Conservation (phyloP, 2,888 invertebrate genomes). For the Coelopa pilipes region DNA sequence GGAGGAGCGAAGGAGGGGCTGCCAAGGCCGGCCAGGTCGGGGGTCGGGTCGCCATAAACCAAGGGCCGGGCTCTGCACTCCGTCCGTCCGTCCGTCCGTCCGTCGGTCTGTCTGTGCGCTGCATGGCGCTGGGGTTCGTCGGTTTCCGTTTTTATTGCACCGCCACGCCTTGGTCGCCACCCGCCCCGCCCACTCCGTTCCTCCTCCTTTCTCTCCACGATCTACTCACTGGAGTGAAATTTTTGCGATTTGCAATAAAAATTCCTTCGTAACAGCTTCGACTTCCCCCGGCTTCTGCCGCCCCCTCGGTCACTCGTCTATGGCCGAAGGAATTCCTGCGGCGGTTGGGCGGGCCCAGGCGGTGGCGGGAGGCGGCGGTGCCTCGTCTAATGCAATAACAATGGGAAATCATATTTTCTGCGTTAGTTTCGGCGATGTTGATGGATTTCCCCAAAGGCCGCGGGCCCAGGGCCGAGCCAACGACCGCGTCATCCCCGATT, state of each 20-base stretch:
- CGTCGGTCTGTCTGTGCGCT: constrained; percentile 2
- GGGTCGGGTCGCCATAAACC: too few relatives aligned
- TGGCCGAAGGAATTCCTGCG: too few relatives aligned
- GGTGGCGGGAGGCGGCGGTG: too few relatives aligned
- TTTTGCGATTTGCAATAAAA: constrained; percentile 40
- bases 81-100: too few relatives aligned
- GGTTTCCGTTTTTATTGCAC: constrained; percentile 30
- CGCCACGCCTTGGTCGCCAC: not conserved
- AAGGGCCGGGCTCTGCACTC: too few relatives aligned
- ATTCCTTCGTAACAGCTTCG: constrained; percentile 24
- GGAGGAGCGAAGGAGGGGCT: not conserved
- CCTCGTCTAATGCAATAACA: constrained; percentile 36
- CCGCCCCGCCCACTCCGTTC: not conserved
- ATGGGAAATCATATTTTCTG: constrained; percentile 19
- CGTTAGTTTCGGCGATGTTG: constrained; percentile 39
- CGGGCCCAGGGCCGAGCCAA: not conserved
- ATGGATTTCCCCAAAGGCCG: constrained; percentile 32
- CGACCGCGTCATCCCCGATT: too few relatives aligned
- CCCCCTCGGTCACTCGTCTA: too few relatives aligned
- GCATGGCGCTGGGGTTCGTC: constrained; percentile 31
- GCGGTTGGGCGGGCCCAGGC: too few relatives aligned
- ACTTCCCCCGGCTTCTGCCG: too few relatives aligned
- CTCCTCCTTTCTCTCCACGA: not conserved
- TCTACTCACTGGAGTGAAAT: not conserved
- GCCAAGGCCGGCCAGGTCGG: not conserved